Evolutionary conservation across 2,113 vertebrate species (phyloP).

Genomic region (Zootoca vivipara): DNA sequence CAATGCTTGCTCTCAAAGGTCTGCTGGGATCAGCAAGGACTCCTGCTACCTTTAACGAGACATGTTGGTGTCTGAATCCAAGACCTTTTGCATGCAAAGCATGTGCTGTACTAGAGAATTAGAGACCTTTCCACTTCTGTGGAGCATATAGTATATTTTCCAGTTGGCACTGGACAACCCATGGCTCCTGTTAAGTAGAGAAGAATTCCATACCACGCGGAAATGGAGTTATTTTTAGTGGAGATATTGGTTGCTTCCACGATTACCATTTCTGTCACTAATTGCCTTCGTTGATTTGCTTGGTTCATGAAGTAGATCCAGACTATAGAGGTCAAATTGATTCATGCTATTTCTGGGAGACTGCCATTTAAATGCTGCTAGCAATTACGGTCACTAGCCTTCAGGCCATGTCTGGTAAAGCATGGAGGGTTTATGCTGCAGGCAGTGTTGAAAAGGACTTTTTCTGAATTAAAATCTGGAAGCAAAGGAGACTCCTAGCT

Average conservation of each 20-base stretch:
- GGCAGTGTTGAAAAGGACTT: neutral
- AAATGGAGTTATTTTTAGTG: neutral
- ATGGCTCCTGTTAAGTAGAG: neutral
- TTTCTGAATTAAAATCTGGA: neutral
- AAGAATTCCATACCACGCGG: too few species aligned
- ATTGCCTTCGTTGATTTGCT: neutral
- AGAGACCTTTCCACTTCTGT: neutral
- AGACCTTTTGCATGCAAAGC: neutral
- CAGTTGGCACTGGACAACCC: neutral
- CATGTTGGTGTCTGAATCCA: neutral
- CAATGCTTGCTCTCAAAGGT: neutral
- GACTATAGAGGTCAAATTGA: neutral
- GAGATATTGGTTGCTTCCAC: neutral
- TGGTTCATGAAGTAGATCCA: neutral
- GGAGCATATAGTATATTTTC: neutral
- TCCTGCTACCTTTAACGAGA: neutral
- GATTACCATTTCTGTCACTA: neutral
- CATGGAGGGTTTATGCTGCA: neutral
- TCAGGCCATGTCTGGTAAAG: neutral
- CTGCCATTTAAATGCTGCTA: neutral
- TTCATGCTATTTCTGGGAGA: neutral
- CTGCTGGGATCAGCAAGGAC: neutral
- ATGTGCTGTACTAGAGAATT: too few species aligned
- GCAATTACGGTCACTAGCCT: neutral
- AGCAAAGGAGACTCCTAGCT: neutral